phyloP scores from a whole-genome alignment of 2,888 invertebrate species.

The Pristionchus fissidentatus region DNA sequence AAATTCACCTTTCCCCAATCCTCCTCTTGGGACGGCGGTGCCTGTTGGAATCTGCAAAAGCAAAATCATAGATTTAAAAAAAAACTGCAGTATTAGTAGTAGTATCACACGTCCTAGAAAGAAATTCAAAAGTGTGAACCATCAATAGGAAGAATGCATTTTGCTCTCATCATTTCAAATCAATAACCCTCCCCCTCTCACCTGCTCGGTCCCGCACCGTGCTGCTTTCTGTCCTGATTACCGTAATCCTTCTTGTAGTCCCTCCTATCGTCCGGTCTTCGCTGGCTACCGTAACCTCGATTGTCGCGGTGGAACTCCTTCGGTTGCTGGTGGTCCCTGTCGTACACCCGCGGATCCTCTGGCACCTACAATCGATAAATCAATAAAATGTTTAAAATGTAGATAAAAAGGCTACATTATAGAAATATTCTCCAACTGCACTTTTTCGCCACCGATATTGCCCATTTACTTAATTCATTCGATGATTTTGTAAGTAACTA shows the following conservation, averaged over 20 bases:
- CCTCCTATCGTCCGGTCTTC: slow-evolving; percentile 13
- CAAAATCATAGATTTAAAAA: too few species aligned
- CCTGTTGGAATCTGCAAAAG: not conserved
- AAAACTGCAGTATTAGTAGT: not conserved
- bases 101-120: not conserved
- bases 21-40: slow-evolving; percentile 13
- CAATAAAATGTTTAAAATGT: too few species aligned
- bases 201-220: not conserved
- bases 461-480: not conserved
- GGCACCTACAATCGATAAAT: not conserved
- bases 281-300: not conserved
- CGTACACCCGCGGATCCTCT: slow-evolving; percentile 35
- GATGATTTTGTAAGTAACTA: not conserved
- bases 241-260: slow-evolving; percentile 33
- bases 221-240: slow-evolving; percentile 10
- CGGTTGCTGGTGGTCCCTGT: not conserved
- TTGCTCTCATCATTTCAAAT: not conserved
- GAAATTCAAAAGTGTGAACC: too few species aligned
- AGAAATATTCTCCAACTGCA: too few species aligned
- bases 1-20: slow-evolving; percentile 45
- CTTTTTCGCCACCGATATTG: not conserved
- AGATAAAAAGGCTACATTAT: too few species aligned
- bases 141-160: not conserved
- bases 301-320: not conserved
- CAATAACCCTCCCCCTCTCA: not conserved